Percentiles rank a stretch among this genome's conserved stretches.
Evolutionary conservation across 1,140 invertebrate species (phyloP).

Genomic region (Laupala kohalensis): DNA sequence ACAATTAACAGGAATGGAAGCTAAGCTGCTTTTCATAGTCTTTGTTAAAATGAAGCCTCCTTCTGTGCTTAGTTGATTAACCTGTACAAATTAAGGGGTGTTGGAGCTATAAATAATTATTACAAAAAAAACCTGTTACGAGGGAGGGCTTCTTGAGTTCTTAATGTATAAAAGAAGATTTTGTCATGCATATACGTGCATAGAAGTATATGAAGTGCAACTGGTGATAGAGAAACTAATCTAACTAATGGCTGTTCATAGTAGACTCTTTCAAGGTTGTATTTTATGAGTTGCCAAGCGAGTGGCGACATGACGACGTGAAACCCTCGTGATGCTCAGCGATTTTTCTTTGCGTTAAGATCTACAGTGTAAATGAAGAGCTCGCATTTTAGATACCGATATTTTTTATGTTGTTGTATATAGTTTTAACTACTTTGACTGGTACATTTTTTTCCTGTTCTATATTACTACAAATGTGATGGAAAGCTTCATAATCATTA

Average conservation of each 20-base stretch:
- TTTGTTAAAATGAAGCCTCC: background rate
- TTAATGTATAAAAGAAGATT: background rate
- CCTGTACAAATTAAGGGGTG: background rate
- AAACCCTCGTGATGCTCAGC: background rate
- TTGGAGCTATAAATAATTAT: background rate
- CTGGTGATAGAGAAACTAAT: background rate
- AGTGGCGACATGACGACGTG: background rate
- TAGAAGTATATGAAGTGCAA: background rate
- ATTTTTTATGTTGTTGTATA: background rate
- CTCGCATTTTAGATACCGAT: background rate
- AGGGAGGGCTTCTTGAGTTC: background rate
- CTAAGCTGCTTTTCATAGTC: background rate
- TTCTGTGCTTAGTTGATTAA: background rate
- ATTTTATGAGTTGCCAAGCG: background rate
- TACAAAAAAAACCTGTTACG: background rate
- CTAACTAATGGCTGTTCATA: background rate
- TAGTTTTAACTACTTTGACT: background rate
- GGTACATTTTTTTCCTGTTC: background rate
- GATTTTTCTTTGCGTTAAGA: background rate
- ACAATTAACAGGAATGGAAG: background rate
- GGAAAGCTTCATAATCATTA: background rate
- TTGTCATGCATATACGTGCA: background rate
- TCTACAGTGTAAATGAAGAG: background rate
- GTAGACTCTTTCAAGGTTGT: background rate
- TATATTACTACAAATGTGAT: background rate